These are phyloP conservation scores for Crenichthys baileyi DNA, from an alignment of 2,797 vertebrate genomes.

Conservation along the genomic window DNA sequence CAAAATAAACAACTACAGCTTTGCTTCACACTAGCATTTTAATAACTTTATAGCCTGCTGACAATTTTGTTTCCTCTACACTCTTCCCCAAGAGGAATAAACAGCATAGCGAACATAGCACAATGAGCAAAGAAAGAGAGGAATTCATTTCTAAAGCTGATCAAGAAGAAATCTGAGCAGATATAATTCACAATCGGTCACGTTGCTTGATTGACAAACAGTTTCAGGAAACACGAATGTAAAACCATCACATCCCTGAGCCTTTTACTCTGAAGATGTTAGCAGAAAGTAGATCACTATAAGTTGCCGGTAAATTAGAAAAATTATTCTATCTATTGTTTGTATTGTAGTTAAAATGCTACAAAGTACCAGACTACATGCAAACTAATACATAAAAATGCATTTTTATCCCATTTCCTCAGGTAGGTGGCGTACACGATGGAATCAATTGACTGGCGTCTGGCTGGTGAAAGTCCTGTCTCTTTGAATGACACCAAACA, in stretches of 20 bases:
- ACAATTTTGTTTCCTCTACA: conserved; percentile 61
- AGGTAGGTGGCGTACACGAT: conserved; percentile 53
- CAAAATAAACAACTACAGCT: conserved; percentile 39
- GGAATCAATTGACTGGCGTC: conserved; percentile 32
- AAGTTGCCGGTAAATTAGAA: conserved; percentile 54
- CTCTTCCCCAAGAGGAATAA: conserved; percentile 59
- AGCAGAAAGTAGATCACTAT: conserved; percentile 36
- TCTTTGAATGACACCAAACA: conserved; percentile 56
- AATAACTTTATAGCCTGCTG: conserved; percentile 39
- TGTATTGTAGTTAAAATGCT: conserved; percentile 59
- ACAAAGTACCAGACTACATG: neutral
- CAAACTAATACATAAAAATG: neutral
- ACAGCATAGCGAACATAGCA: conserved; percentile 25
- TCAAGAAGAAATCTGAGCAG: conserved; percentile 32
- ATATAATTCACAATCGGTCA: conserved; percentile 28
- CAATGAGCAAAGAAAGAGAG: conserved; percentile 9
- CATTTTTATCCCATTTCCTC: conserved; percentile 38
- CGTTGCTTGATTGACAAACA: conserved; percentile 45
- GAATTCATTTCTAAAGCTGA: conserved; percentile 27
- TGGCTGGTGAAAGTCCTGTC: conserved; percentile 53
- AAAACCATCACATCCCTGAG: conserved; percentile 44
- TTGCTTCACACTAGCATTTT: conserved; percentile 15
- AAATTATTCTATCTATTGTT: conserved; percentile 49
- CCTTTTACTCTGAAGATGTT: conserved; percentile 17
- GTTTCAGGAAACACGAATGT: conserved; percentile 28